These are phyloP conservation scores for Himalopsyche japonica DNA, from an alignment of 2,888 invertebrate species.

Conservation along the genomic window DNA sequence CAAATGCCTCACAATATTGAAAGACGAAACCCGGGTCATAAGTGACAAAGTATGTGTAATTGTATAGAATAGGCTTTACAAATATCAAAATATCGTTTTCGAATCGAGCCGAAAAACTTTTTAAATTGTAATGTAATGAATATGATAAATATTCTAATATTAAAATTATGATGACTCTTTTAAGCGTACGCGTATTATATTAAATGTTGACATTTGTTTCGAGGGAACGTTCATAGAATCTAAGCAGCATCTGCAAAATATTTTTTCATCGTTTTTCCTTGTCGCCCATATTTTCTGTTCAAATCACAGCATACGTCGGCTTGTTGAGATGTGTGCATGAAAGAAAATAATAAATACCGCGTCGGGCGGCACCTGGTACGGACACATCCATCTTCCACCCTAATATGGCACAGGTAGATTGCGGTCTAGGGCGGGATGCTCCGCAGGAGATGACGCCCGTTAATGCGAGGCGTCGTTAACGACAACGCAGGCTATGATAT, in stretches of 20 bases:
- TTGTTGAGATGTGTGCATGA: background rate
- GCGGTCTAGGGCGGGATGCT: background rate
- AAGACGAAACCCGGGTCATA: no score
- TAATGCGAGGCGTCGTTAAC: slow-evolving; percentile 30
- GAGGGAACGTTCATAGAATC: background rate
- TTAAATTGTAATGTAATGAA: no score
- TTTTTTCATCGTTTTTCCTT: background rate
- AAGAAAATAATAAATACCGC: slow-evolving; percentile 34
- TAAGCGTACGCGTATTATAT: no score
- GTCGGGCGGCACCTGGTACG: slow-evolving; percentile 32
- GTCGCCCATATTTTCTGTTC: background rate
- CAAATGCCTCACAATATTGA: no score
- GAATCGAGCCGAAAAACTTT: no score
- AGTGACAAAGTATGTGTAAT: no score
- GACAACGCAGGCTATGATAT: background rate
- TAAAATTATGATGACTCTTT: no score
- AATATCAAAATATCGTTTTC: no score
- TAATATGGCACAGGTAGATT: slow-evolving; percentile 21
- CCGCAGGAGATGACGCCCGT: slow-evolving; percentile 13
- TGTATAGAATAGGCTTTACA: no score
- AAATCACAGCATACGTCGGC: slow-evolving; percentile 25
- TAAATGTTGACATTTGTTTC: background rate
- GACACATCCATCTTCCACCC: slow-evolving; percentile 36
- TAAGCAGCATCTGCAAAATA: background rate
- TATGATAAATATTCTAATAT: no score